Conservation (phyloP, 1,140 invertebrate genomes). For the Rhizoglyphus robini region DNA sequence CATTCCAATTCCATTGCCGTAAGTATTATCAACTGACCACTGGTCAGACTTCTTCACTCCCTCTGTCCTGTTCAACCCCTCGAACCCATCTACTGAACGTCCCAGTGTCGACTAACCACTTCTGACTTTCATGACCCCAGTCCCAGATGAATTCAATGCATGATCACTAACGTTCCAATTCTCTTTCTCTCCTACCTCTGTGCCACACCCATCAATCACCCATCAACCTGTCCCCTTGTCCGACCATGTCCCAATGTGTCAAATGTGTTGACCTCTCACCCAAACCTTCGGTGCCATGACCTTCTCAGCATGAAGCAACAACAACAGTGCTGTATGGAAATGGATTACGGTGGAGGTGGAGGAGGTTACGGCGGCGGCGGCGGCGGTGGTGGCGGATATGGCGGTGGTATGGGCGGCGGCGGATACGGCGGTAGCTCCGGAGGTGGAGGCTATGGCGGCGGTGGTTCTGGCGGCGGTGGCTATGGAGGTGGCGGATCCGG, state of each 20-base stretch:
- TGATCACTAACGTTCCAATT: background rate
- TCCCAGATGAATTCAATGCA: background rate
- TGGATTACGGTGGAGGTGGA: background rate
- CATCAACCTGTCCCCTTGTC: background rate
- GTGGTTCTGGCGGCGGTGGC: background rate
- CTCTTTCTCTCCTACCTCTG: background rate
- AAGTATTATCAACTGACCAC: background rate
- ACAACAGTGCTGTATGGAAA: conserved; percentile 11
- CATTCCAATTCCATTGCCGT: conserved; percentile 16
- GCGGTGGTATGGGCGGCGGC: background rate
- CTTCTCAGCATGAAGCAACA: conserved; percentile 1
- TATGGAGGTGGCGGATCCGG: background rate
- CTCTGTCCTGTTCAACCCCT: no score
- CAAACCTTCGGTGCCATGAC: background rate
- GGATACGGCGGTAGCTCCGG: background rate
- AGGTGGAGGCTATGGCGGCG: conserved; percentile 1
- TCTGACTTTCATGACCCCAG: no score
- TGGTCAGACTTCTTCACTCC: background rate
- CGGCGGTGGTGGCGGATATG: background rate
- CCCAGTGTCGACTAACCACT: no score
- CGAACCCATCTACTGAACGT: no score
- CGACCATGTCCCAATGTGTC: background rate
- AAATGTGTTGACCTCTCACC: no score
- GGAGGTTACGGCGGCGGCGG: background rate
- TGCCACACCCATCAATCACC: background rate